Base-by-base conservation (phyloP, 2,113 vertebrate species). In the Bos javanicus region DNA sequence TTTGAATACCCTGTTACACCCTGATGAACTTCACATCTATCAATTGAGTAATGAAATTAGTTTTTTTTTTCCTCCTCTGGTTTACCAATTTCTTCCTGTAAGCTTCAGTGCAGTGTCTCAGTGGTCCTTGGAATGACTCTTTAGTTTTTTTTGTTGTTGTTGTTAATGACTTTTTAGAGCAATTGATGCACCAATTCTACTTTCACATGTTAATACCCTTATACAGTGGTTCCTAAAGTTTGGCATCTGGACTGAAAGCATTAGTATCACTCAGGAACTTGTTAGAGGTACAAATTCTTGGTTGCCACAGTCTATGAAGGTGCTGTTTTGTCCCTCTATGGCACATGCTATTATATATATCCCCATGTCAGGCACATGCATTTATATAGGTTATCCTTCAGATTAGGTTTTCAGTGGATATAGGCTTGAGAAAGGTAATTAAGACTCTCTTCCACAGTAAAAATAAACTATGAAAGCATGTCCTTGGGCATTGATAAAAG, bases 401-500 rank as follows among this genome's bases (percentile, higher is more conserved):
- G 50, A 93, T 90, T 93, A 93, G 95, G 15, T 78, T 93, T 56
- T 92, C 94, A 87, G 25, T 87, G 57, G 46, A 50, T 43, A 89
- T 46, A 93, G 54, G 86, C 88, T 96, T 90, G 80, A 90, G 64
- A 60, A 97, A 93, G 78, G 25, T 92, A 87, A 94, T 88, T 80
- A 96, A 96, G 80, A 92, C 50, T 97, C n/a, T 87, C 46, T 54
- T 93, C 93, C 71, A 97, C 62, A 90, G 95, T 92, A 96, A 94
- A 97, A 95, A 86, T 90, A 93, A 97, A 84, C 43, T 91, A 54
- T 88, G 76, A 97, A 96, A 93, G 48, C 33, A 90, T 90, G 76
- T 92, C 30, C 86, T 90, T 85, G 36, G 46, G 39, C 91, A 96
- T 48, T 92, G 88, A 93, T 91, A 86, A 94, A 96, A 96, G 48